Evolutionary conservation across 2,888 invertebrate species (phyloP).

Genomic region (Pachydiplax longipennis): DNA sequence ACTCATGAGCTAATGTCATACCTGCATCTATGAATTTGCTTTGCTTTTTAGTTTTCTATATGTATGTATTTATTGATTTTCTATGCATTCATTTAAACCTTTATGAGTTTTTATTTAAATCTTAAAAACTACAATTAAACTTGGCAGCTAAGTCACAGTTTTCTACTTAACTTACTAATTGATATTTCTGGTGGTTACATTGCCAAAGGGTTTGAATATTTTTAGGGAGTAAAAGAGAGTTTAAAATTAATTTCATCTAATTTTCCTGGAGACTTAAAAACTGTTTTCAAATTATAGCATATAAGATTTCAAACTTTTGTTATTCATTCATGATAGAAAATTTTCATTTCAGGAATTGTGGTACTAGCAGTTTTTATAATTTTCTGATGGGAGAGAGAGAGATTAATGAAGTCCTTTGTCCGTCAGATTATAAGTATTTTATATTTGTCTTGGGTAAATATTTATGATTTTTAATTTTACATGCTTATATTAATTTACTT

Average conservation of each 20-base stretch:
- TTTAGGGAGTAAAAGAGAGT: neutral
- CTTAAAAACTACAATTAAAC: too few species aligned
- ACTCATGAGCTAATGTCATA: too few species aligned
- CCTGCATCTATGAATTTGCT: too few species aligned
- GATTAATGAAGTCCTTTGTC: neutral
- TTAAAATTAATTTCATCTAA: neutral
- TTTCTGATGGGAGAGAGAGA: conserved; percentile 35
- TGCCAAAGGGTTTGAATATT: neutral
- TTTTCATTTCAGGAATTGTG: neutral
- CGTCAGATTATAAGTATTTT: neutral
- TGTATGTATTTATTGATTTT: too few species aligned
- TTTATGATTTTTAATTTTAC: neutral
- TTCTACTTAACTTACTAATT: too few species aligned
- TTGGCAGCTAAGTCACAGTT: too few species aligned
- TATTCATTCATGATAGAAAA: neutral
- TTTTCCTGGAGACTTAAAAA: neutral
- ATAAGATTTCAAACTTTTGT: neutral
- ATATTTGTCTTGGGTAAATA: neutral
- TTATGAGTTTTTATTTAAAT: too few species aligned
- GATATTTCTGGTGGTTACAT: neutral
- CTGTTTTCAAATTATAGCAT: neutral
- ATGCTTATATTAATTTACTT: too few species aligned
- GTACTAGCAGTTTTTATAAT: neutral
- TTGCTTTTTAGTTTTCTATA: too few species aligned
- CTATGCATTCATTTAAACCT: too few species aligned